A percentile compares a stretch with the other conserved stretches of the same genome.
Conservation (phyloP, 1,140 invertebrate species). For the Trichoplusia ni region DNA sequence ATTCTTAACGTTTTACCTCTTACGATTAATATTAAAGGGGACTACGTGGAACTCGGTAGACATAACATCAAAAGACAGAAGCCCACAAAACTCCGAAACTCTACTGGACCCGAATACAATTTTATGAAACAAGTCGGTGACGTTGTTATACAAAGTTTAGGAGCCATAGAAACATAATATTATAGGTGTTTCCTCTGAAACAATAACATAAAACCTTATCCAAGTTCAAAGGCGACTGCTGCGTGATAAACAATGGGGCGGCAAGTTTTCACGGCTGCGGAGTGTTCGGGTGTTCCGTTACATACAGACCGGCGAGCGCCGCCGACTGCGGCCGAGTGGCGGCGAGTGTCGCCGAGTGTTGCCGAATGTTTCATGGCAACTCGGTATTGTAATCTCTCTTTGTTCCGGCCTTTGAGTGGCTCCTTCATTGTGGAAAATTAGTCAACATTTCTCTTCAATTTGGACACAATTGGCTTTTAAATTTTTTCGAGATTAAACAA, state of each 20-base stretch:
- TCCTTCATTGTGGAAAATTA: constrained; percentile 24
- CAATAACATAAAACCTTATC: constrained; percentile 18
- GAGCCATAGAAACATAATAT: neutral
- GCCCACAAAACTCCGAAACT: neutral
- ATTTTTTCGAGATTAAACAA: neutral
- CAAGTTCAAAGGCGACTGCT: constrained; percentile 10
- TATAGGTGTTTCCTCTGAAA: constrained; percentile 5
- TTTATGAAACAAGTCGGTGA: constrained; percentile 13
- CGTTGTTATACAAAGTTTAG: constrained; percentile 9
- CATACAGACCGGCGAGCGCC: neutral
- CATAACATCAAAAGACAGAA: constrained; percentile 5
- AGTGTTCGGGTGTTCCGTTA: neutral
- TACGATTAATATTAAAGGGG: too few relatives aligned
- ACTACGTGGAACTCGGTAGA: constrained; percentile 13
- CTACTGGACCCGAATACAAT: constrained; percentile 15
- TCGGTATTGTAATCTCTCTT: constrained; percentile 19
- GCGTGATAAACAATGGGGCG: neutral
- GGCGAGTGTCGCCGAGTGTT: neutral
- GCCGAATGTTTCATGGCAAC: neutral
- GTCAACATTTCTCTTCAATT: constrained; percentile 11
- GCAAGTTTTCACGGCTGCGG: constrained; percentile 1
- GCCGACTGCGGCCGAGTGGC: neutral
- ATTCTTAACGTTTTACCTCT: too few relatives aligned
- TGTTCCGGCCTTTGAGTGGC: constrained; percentile 20
- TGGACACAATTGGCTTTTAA: constrained; percentile 5